These are phyloP conservation scores for Drosophila obscura DNA, from an alignment of 1,140 invertebrate genomes.

Conservation along the genomic window DNA sequence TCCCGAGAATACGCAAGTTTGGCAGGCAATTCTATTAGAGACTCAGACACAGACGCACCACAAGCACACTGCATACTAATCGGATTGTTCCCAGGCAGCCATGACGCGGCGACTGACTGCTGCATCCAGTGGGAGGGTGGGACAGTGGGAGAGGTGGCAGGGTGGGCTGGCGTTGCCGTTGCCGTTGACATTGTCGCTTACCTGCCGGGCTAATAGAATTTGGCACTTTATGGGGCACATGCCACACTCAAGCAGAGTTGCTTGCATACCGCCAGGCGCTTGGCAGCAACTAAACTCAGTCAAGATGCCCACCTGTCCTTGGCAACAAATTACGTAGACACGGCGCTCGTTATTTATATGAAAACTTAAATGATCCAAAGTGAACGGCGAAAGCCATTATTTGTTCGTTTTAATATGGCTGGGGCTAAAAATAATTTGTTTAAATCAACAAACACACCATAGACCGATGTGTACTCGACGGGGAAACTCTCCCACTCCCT, in stretches of 20 bases:
- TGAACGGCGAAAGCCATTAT: constrained; percentile 69
- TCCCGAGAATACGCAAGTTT: constrained; percentile 22
- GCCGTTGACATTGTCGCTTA: constrained; percentile 17
- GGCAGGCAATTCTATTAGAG: constrained; percentile 61
- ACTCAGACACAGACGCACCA: constrained; percentile 5
- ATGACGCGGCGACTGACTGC: constrained; percentile 24
- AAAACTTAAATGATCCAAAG: constrained; percentile 57
- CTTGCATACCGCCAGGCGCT: constrained; percentile 64
- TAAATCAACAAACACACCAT: constrained; percentile 64
- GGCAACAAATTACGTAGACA: constrained; percentile 49
- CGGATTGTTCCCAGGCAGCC: constrained; percentile 45
- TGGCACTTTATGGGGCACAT: constrained; percentile 41
- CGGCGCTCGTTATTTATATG: constrained; percentile 54
- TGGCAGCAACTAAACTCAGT: constrained; percentile 2
- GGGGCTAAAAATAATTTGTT: constrained; percentile 72
- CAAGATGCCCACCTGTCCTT: constrained; percentile 7
- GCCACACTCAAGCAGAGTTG: constrained; percentile 48
- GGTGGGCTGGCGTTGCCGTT: too few species aligned
- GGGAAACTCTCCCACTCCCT: constrained; percentile 13
- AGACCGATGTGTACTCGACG: constrained; percentile 29
- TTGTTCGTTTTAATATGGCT: constrained; percentile 74
- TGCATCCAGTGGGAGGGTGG: constrained; percentile 47
- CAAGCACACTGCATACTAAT: constrained; percentile 74
- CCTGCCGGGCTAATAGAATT: constrained; percentile 57
- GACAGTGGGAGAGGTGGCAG: too few species aligned